Base-by-base conservation (phyloP, 2,113 vertebrate species). In the Lagenorhynchus albirostris region DNA sequence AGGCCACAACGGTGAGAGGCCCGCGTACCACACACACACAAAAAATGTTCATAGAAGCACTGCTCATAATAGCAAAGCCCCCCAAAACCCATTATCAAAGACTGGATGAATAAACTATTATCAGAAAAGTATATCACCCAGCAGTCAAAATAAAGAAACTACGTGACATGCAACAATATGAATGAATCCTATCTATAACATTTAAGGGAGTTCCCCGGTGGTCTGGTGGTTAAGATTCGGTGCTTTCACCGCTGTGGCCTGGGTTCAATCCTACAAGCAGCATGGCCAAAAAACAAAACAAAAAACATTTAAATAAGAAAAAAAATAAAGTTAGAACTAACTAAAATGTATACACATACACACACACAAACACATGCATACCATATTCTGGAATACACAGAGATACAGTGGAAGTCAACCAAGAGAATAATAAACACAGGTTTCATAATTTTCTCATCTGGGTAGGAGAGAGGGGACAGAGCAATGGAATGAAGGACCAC, bases 261-360 rank as follows among this genome's bases (percentile, higher is more conserved):
- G 50, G 50, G 50, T 17, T 53, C 50, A 53, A 17, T 53, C 50
- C 50, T 53, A 53, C 50, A 53, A 53, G 50, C 50, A 53, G 15
- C 50, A 53, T 53, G 50, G 50, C 15, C 50, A 53, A 53, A 53
- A 53, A 53, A 53, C 50, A 53, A 53, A 53, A 53, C 50, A 53
- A 53, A 53, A 53, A 76, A 50, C 13, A 41, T 50, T 31, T 38
- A 63, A 92, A 23, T 62, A 82, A 84, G 62, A 47, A 87, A 67
- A 67, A 60, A 38, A 38, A 70, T 94, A 60, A 68, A 70, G 31
- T 88, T 88, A 70, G 63, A 70, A 88, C 58, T 50, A 60, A 87
- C 68, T 73, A 92, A 73, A 47, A 31, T 36, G 15, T 60, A 70
- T 79, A 29, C 14, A 29, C 3, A 79, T 36, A 33, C 10, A 26